Evolutionary conservation across 2,113 vertebrate genomes (phyloP), one percentile per base, ranked within the genome.

Genomic region (Gavialis gangeticus): DNA sequence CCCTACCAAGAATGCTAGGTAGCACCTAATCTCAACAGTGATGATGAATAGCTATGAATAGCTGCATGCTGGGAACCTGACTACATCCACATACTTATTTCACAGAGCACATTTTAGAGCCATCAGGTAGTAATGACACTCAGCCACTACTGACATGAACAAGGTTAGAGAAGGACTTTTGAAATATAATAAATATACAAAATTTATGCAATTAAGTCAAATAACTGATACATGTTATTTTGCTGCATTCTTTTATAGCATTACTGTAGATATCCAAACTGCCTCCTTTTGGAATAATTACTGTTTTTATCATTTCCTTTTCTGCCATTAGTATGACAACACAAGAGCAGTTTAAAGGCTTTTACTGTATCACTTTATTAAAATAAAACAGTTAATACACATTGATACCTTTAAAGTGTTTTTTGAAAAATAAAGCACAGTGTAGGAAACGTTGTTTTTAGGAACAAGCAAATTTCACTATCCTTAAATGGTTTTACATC

Each of bases 301-400:
- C 54, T 75, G 73, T 46, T 10, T 6, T 87, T 81, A 57, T 22
- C 27, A 25, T n/a, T 86, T 54, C 30, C 60, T 46, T 46, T 46
- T 46, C 46, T 46, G 46, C 46, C 34, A 37, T 69, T 71, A 46
- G 19, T 71, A 71, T 22, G 37, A 21, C 37, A 34, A 12, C 79
- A 82, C 30, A 94, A 62, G 21, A 93, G 92, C 28, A 90, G 91
- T 21, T 11, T 25, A 46, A 85, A 79, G 84, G 81, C 91, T 63
- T 94, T 46, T 93, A 30, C 46, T 11, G 59, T 79, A 89, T 1
- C 86, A 10, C 25, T 63, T 87, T 92, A 63, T 67, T 92, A 58
- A 95, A 96, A 92, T 76, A 85, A 87, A 95, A 14, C 60, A 82
- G 58, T 66, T 56, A 82, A 83, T 76, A 30, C 3, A 62, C 75